Base-by-base conservation (phyloP, 2,797 vertebrate genomes). In the Acrossocheilus wenchowensis region DNA sequence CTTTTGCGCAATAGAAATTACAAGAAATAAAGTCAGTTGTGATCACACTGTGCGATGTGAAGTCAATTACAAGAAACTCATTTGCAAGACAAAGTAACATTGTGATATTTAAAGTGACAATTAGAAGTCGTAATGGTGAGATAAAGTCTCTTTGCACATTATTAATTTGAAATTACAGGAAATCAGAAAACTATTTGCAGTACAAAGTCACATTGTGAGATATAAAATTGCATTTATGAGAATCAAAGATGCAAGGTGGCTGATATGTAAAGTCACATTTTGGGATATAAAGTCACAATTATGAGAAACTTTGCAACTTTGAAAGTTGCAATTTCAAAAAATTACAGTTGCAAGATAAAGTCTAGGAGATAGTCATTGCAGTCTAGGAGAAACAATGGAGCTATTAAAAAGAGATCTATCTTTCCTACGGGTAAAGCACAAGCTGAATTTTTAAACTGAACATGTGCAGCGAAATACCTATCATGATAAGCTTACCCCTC, bases 401-500 rank as follows among this genome's bases (percentile, higher is more conserved):
- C 45, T 79, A 45, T 79, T 79, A 79, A 64, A 79, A 64, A 64
- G 78, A 43, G 78, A 79, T 64, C n/a, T 64, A 17, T 62, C n/a
- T 79, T 64, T 64, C 57, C 52, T 78, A 8, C 15, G 57, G 57
- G 39, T 79, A 30, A 79, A 45, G 41, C 78, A 34, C 43, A 7
- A 5, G 62, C 78, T 50, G 26, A 66, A 50, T 57, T 82, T 71
- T 71, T 72, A 12, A 72, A 82, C 23, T 26, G 43, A 66, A 57
- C n/a, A 43, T 57, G 17, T 52, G 77, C 17, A 52, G 34, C 11
- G 52, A 78, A 71, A 69, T 68, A 54, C 43, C 78, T n/a, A 77
- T 60, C 72, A 26, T 23, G 75, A 86, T 82, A 48, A 57, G 78
- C 72, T 34, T 30, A 41, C 36, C 64, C 79, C 69, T 81, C 50